Percentiles rank a stretch among this genome's conserved stretches.
Evolutionary conservation across 2,113 vertebrate genomes (phyloP).

Genomic region (Antechinus flavipes): DNA sequence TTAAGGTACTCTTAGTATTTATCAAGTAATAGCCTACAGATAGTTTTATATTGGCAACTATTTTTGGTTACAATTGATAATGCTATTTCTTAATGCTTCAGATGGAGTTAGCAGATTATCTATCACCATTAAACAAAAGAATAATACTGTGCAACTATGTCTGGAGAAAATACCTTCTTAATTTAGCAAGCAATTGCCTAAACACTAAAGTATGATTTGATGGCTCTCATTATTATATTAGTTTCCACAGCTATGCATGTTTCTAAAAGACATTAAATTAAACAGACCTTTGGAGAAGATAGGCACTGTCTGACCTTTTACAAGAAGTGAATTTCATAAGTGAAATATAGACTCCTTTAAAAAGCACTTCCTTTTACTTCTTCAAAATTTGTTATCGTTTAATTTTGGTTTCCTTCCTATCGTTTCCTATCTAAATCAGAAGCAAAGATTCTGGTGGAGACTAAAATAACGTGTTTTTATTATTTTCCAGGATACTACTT

Average conservation of each 20-base stretch:
- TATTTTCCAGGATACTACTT: conserved; percentile 38
- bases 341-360: not conserved
- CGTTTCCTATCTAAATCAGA: not conserved
- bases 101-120: conserved; percentile 43
- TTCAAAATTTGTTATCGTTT: conserved; percentile 50
- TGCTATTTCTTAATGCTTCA: conserved; percentile 8
- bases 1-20: conserved; percentile 39
- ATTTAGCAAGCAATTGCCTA: conserved; percentile 78
- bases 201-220: conserved; percentile 72
- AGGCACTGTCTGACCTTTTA: conserved; percentile 49
- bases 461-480: conserved; percentile 41
- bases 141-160: not conserved
- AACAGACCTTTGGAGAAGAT: conserved; percentile 61
- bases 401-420: conserved; percentile 52
- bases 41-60: conserved; percentile 9
- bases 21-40: conserved; percentile 46
- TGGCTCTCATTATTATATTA: conserved; percentile 64
- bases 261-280: conserved; percentile 71
- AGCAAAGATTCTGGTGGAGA: not conserved
- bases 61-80: conserved; percentile 57
- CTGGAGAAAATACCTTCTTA: conserved; percentile 64
- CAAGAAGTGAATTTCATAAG: conserved; percentile 55
- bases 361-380: conserved; percentile 50
- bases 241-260: conserved; percentile 69
- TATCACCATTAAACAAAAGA: conserved; percentile 44